Base-by-base conservation (phyloP, 92 coral and sea anemone genomes). In the Phenganax marumi region DNA sequence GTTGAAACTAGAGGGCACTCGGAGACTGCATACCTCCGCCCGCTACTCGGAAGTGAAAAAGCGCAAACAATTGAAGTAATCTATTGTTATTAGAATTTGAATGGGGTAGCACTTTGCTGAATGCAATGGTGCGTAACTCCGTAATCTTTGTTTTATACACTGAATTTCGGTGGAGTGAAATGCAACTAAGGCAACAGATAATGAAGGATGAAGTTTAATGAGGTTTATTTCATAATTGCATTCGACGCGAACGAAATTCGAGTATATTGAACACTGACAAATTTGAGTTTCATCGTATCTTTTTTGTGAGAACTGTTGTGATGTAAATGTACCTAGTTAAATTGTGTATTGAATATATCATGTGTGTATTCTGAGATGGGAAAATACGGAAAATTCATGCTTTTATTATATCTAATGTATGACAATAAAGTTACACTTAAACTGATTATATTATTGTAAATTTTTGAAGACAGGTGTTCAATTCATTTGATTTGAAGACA, bases 41-140 rank as follows among this genome's bases (percentile, higher is more conserved):
- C 61, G 61, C 61, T 54, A 54, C 61, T 54, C 6, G 61, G 43
- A 33, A 33, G 43, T 33, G 43, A 33, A 33, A 33, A 33, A 33
- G 43, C 43, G 43, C 43, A 33, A 33, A 33, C 43, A 33, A 33
- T 33, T 33, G 43, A 33, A 33, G 43, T 33, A 33, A 33, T 33
- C 2, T 33, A 33, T 4, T 33, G 43, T 33, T 33, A 33, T 33
- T 33, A 33, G 43, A 33, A 33, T 1, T 33, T 33, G 61, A 54
- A 54, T 54, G 61, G 61, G 61, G 61, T 54, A 54, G 61, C 61
- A 54, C 61, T 54, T 54, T 54, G 61, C 61, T 54, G 61, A 54
- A 54, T n/a, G 61, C 61, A 54, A 54, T 54, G 61, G 6, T 54
- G 61, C 61, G 7, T 54, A 54, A 54, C 61, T 54, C 61, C 61